phyloP scores from a whole-genome alignment of 2,888 invertebrate species.

The Lasioglossum oenotherae region DNA sequence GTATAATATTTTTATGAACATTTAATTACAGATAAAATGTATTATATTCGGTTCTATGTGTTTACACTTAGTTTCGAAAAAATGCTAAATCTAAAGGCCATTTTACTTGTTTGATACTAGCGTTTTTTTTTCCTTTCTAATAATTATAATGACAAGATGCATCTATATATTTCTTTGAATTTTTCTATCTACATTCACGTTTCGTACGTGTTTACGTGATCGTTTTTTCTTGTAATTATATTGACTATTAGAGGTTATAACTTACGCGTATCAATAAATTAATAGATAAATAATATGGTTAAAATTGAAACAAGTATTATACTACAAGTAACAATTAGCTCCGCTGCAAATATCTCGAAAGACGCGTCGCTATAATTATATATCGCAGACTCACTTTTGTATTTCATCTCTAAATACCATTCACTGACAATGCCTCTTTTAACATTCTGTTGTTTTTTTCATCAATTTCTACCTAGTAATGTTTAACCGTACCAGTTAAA shows the following conservation, averaged over 20 bases:
- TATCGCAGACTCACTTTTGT: constrained; percentile 60
- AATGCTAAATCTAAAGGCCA: constrained; percentile 67
- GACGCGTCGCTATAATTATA: constrained; percentile 65
- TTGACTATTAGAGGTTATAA: constrained; percentile 77
- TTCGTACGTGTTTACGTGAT: constrained; percentile 46
- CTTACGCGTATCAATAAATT: constrained; percentile 80
- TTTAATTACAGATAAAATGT: constrained; percentile 60
- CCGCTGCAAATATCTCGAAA: constrained; percentile 51
- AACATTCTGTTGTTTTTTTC: constrained; percentile 73
- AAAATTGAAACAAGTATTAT: constrained; percentile 67
- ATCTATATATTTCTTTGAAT: constrained; percentile 62
- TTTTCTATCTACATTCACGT: constrained; percentile 39
- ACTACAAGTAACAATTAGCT: constrained; percentile 65
- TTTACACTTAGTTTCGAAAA: constrained; percentile 49
- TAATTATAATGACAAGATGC: constrained; percentile 74
- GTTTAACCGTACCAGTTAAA: constrained; percentile 51
- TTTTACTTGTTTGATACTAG: constrained; percentile 60
- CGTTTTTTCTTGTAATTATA: constrained; percentile 68
- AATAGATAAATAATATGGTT: constrained; percentile 79
- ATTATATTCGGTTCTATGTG: constrained; percentile 55
- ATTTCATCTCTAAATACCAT: constrained; percentile 40
- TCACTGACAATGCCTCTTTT: constrained; percentile 52
- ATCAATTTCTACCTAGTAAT: constrained; percentile 68
- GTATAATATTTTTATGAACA: constrained; percentile 49
- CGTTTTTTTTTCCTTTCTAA: constrained; percentile 60